Evolutionary conservation across 2,113 vertebrate species (phyloP).

Genomic region (Ptyas mucosa): DNA sequence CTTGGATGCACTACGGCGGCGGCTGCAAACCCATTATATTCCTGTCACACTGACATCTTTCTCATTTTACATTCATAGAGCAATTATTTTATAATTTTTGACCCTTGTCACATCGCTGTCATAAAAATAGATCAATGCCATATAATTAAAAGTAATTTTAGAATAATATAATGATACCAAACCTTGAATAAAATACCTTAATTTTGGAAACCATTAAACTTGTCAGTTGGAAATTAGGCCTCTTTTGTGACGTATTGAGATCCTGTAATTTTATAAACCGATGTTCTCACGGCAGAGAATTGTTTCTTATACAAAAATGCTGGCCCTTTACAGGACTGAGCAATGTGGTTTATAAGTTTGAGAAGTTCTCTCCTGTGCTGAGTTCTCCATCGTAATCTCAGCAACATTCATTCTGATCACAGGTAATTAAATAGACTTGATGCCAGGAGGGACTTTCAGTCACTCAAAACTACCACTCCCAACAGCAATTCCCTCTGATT

Average conservation of each 20-base stretch:
- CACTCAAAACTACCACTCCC: not conserved
- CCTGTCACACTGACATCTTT: rapidly evolving
- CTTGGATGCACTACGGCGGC: not conserved
- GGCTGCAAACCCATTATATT: not conserved
- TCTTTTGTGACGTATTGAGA: slow-evolving; percentile 5
- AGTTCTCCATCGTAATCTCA: not conserved
- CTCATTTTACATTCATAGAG: slow-evolving; percentile 12
- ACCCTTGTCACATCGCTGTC: slow-evolving; percentile 23
- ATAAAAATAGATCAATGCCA: slow-evolving; percentile 14
- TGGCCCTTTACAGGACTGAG: not conserved
- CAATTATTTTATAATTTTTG: slow-evolving; percentile 25
- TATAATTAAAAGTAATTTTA: slow-evolving; percentile 40
- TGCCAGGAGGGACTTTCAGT: not conserved
- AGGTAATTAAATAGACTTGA: not conserved
- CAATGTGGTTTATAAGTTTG: not conserved
- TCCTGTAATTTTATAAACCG: not conserved
- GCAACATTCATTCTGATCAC: not conserved
- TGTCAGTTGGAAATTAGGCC: not conserved
- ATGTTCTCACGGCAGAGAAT: not conserved
- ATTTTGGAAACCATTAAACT: slow-evolving; percentile 14
- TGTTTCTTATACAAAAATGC: not conserved
- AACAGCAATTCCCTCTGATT: not conserved
- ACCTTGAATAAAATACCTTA: slow-evolving; percentile 5
- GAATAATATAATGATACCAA: slow-evolving; percentile 23
- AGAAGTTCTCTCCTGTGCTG: not conserved